Conservation (phyloP, 2,113 vertebrate species). For the Martes martes region DNA sequence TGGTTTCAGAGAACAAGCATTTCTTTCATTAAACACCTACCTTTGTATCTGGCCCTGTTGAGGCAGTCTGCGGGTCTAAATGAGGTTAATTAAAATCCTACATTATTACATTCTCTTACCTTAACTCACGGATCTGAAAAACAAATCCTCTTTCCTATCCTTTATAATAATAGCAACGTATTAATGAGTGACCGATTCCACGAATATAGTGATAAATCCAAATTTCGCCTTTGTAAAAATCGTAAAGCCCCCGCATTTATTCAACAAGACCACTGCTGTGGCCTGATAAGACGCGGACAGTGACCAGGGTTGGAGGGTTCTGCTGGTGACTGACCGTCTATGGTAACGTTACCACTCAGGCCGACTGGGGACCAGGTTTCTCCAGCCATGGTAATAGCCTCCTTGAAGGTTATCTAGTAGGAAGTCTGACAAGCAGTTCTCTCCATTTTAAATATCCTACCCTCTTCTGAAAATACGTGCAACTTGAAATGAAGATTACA, state of each 20-base stretch:
- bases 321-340: background rate
- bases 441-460: background rate
- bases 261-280: background rate
- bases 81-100: background rate
- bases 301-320: background rate
- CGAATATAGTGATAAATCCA: background rate
- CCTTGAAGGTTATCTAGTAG: background rate
- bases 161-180: background rate
- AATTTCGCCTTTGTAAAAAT: slow-evolving; percentile 14
- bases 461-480: background rate
- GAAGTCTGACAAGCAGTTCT: background rate
- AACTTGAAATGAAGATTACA: slow-evolving; percentile 18
- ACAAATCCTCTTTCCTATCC: background rate
- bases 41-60: slow-evolving; percentile 17
- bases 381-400: background rate
- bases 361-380: background rate
- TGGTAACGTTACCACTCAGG: background rate
- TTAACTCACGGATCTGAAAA: slow-evolving; percentile 7
- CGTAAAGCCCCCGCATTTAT: background rate
- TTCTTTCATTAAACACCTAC: slow-evolving; percentile 37
- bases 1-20: background rate
- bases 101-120: slow-evolving; percentile 17
- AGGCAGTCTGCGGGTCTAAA: slow-evolving; percentile 24
- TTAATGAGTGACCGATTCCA: background rate
- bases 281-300: background rate